These are phyloP conservation scores for Oncorhynchus mykiss DNA, from an alignment of 2,113 vertebrate genomes.

Conservation along the genomic window DNA sequence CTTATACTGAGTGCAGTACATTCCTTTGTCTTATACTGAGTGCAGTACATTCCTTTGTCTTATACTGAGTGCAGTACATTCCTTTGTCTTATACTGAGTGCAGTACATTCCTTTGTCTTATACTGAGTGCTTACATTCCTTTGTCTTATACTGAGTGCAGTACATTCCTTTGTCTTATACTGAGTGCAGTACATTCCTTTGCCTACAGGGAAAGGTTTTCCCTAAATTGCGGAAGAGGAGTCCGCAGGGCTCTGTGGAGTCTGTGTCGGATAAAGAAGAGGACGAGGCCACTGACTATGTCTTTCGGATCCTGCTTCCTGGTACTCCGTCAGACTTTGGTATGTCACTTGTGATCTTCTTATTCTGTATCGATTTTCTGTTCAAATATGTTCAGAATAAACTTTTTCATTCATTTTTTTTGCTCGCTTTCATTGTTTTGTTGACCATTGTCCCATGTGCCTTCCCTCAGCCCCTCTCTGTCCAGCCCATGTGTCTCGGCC, in stretches of 20 bases:
- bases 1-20: too few species aligned
- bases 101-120: not conserved
- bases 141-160: not conserved
- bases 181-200: not conserved
- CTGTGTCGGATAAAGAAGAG: conserved; percentile 91
- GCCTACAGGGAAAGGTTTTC: conserved; percentile 91
- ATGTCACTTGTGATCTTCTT: conserved; percentile 53
- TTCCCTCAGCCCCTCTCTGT: conserved; percentile 21
- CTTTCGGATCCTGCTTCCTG: conserved; percentile 92
- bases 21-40: not conserved
- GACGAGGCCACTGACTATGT: conserved; percentile 97
- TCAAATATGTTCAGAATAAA: conserved; percentile 6
- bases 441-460: not conserved
- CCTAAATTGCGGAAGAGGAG: conserved; percentile 90
- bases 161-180: not conserved
- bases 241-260: conserved; percentile 89
- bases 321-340: conserved; percentile 89
- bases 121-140: not conserved
- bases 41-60: not conserved
- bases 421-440: conserved; percentile 1
- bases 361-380: not conserved
- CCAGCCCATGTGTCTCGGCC: conserved; percentile 30
- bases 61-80: not conserved
- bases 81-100: not conserved
- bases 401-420: not conserved